These are phyloP conservation scores for Coptodon rendalli DNA, from an alignment of 2,113 vertebrate species.

Conservation along the genomic window DNA sequence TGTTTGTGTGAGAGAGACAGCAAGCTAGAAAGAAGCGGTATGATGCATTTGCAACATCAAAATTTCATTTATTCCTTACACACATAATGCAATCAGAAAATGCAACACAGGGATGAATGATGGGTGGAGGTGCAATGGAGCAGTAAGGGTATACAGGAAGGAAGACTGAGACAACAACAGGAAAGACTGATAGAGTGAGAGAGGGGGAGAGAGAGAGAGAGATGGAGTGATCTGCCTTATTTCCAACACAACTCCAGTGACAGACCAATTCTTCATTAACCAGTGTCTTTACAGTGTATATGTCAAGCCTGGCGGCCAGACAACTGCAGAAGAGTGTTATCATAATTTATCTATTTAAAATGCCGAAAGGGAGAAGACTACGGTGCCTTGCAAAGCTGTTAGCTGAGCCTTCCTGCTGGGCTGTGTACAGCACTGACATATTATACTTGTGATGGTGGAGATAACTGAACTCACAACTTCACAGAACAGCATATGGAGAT, in stretches of 20 bases:
- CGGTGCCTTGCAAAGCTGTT: constrained; percentile 10
- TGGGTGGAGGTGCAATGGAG: constrained; percentile 37
- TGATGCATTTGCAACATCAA: constrained; percentile 54
- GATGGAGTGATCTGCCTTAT: constrained; percentile 50
- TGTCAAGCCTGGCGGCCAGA: constrained; percentile 55
- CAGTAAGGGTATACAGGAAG: constrained; percentile 24
- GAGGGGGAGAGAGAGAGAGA: constrained; percentile 5
- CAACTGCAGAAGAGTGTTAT: constrained; percentile 50
- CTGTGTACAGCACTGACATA: constrained; percentile 35
- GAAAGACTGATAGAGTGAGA: constrained; percentile 7
- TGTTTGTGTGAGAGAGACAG: not conserved
- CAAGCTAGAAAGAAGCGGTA: not conserved
- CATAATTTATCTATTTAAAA: constrained; percentile 64
- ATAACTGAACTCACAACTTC: constrained; percentile 27
- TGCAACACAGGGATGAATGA: constrained; percentile 34
- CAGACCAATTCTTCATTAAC: constrained; percentile 63
- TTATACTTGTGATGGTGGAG: constrained; percentile 17
- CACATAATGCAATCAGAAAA: constrained; percentile 34
- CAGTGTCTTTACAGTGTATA: constrained; percentile 59
- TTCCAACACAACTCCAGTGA: constrained; percentile 47
- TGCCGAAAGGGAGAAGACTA: constrained; percentile 34
- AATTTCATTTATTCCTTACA: constrained; percentile 49
- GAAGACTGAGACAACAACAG: constrained; percentile 19
- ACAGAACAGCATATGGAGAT: constrained; percentile 26
- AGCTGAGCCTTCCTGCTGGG: constrained; percentile 36